Percentiles rank a stretch among this genome's conserved stretches.
phyloP scores from a whole-genome alignment of 1,140 invertebrate genomes.

The Manduca sexta region DNA sequence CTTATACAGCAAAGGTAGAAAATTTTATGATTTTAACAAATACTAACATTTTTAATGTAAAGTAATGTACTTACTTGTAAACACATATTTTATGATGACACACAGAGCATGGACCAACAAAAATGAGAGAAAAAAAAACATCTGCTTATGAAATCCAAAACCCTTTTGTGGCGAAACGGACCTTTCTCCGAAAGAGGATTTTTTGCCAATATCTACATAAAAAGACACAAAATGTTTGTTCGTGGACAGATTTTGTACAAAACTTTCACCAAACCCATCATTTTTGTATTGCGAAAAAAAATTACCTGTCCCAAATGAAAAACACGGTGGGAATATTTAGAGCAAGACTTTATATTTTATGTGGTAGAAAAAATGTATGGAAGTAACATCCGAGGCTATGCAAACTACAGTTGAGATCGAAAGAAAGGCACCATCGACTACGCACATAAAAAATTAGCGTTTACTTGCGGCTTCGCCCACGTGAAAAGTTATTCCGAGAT shows the following conservation, averaged over 20 bases:
- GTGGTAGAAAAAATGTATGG: too few species aligned
- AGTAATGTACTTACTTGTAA: background rate
- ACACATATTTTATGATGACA: too few species aligned
- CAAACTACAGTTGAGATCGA: too few species aligned
- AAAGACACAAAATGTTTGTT: constrained; percentile 38
- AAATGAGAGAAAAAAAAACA: constrained; percentile 37
- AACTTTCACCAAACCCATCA: constrained; percentile 52
- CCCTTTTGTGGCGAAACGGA: constrained; percentile 51
- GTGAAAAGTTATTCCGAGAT: too few species aligned
- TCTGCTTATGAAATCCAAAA: constrained; percentile 61
- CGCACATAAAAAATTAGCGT: too few species aligned
- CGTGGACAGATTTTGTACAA: constrained; percentile 32
- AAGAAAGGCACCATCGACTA: too few species aligned
- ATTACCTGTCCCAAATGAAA: constrained; percentile 31
- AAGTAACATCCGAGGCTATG: too few species aligned
- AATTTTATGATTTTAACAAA: too few species aligned
- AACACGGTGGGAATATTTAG: constrained; percentile 21
- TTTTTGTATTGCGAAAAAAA: constrained; percentile 34
- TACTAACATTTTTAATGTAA: too few species aligned
- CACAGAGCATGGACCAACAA: background rate
- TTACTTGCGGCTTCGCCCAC: too few species aligned
- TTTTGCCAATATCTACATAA: constrained; percentile 41
- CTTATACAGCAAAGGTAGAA: too few species aligned
- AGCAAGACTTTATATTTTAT: constrained; percentile 1
- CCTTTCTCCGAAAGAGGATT: constrained; percentile 52